Evolutionary conservation across 2,113 vertebrate species (phyloP), one percentile per base, ranked within the genome.

Genomic region (Cacatua alba): DNA sequence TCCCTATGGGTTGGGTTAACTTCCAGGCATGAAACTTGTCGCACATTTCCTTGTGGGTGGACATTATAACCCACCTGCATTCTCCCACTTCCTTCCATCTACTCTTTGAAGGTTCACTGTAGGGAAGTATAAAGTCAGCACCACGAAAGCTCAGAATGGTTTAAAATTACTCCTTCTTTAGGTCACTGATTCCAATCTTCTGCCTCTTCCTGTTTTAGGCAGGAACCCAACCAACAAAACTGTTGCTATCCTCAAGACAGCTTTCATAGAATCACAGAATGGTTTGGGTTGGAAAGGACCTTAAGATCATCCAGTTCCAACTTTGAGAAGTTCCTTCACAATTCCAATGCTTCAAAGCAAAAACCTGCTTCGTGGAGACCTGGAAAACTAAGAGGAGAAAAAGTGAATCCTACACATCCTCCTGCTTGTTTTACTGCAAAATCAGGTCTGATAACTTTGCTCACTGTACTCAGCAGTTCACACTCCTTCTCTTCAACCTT

Each of bases 41-140:
- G 80, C 95, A 93, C 82, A 92, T 96, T 92, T 96, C 74, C 64
- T n/a, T 75, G 95, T 81, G 88, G 88, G 92, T 71, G 68, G 75
- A 92, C 43, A 2, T 59, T n/a, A 59, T 39, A 52, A 88, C 39
- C 59, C 18, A 0, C 76, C 64, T 57, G 26, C 43, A 10, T 35
- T 78, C 95, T 93, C 82, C 60, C 74, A 86, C 82, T 86, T 77
- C n/a, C 72, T 82, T 71, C 67, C 76, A 64, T 79, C 71, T 86
- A 71, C 62, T 82, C 90, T 70, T 75, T 60, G 79, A 94, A 93
- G 49, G 33, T 44, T 83, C 70, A 48, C 49, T 43, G 39, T 2
- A 52, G 35, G 84, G 52, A 77, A 88, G 62, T 18, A 37, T 24
- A 8, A 72, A 82, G 64, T 53, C 90, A 90, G 64, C 2, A 4